Evolutionary conservation across 2,888 invertebrate species (phyloP), one percentile per base, ranked within the genome.

Genomic region (Apotomis betuletana): DNA sequence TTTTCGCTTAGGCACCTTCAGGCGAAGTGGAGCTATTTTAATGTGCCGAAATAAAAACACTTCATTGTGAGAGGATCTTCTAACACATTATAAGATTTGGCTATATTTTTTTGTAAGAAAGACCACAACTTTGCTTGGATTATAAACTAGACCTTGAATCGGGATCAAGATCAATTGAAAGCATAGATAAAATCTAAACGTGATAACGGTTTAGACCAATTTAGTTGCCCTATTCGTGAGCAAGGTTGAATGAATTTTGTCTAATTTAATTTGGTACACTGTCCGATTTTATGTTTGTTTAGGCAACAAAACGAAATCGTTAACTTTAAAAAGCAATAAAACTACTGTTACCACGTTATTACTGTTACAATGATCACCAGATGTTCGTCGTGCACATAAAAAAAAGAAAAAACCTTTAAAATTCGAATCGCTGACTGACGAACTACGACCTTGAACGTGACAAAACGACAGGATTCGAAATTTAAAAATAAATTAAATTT

Each of bases 371-470:
- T 79, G 77, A 78, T 79, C 75, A 73, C 87, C 90, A 90, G 87
- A 90, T 90, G 90, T 87, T 86, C 36, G 38, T 69, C 71, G 70
- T 62, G 74, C 59, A 72, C 62, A 67, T 75, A 81, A 83, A 83
- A 83, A 77, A 74, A 79, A 79, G 78, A 74, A 75, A 64, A 71
- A 54, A 65, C 69, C 75, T 80, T 81, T 76, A 76, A 83, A 83
- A 82, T 81, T 74, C 65, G 67, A 74, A 70, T 59, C 67, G 76
- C 52, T 74, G 77, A 77, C 67, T 68, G 76, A 76, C 70, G 69
- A 74, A 75, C 68, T 61, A 64, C 87, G 90, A 90, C 92, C 92
- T 92, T 92, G 92, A 92, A 90, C 90, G 89, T 91, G 91, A 90
- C 87, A 87, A 89, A 89, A 89, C 80, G 85, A 81, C 85, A 86